Percentiles rank a stretch among this genome's conserved stretches.
Evolutionary conservation across 2,888 invertebrate species (phyloP).

Genomic region (Argynnis bischoffii): DNA sequence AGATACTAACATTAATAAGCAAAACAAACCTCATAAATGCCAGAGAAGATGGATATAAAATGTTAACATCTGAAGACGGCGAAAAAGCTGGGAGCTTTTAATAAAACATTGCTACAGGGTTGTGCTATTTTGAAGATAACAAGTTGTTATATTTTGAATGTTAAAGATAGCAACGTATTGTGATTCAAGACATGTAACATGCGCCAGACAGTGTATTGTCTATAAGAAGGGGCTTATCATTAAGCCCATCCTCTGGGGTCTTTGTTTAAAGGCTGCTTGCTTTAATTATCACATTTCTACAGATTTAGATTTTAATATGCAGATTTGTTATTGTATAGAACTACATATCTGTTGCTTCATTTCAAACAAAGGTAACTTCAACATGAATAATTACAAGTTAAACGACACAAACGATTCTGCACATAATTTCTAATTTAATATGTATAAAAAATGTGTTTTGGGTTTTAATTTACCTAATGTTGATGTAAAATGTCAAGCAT

Average conservation of each 20-base stretch:
- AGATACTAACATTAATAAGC: no score
- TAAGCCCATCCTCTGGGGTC: slow-evolving; percentile 15
- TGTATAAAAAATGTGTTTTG: no score
- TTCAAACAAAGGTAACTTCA: not conserved
- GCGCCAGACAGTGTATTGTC: slow-evolving; percentile 19
- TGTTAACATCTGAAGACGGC: no score
- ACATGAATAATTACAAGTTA: not conserved
- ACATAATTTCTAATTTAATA: no score
- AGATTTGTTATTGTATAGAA: no score
- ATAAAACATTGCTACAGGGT: not conserved
- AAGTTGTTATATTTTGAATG: slow-evolving; percentile 18
- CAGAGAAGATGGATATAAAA: no score
- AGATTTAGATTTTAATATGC: no score
- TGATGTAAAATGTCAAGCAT: no score
- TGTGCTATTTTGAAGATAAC: not conserved
- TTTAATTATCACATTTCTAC: slow-evolving; percentile 15
- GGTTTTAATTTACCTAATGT: no score
- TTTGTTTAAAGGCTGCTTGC: slow-evolving; percentile 13
- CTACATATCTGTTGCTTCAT: not conserved
- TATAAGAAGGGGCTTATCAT: slow-evolving; percentile 20
- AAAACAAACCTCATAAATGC: no score
- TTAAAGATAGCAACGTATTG: slow-evolving; percentile 23
- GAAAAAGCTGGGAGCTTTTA: no score
- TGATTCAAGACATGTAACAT: slow-evolving; percentile 16
- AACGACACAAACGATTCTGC: not conserved